These are phyloP conservation scores for Cantharis nigra DNA, from an alignment of 2,888 invertebrate genomes.

Conservation along the genomic window DNA sequence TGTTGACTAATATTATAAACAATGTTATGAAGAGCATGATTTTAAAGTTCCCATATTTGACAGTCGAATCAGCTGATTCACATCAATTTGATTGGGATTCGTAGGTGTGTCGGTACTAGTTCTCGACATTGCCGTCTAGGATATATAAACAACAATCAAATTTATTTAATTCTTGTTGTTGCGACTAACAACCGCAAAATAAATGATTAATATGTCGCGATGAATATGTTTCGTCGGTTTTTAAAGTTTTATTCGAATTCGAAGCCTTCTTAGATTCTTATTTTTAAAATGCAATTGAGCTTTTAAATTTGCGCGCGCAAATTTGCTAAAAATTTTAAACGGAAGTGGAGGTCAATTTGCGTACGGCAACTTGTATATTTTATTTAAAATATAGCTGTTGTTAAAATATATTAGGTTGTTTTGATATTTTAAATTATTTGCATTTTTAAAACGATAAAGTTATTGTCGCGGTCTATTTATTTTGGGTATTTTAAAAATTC, in stretches of 20 bases:
- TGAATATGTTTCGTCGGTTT: background rate
- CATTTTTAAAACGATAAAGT: background rate
- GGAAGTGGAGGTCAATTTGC: conserved; percentile 10
- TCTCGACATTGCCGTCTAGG: background rate
- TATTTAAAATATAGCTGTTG: background rate
- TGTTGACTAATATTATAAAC: background rate
- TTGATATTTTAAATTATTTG: background rate
- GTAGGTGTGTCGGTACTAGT: conserved; percentile 13
- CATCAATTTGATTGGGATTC: conserved; percentile 16
- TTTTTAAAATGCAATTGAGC: background rate
- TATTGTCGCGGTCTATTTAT: background rate
- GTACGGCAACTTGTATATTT: background rate
- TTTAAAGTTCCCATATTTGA: conserved; percentile 9
- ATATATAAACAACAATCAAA: background rate
- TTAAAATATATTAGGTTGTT: background rate
- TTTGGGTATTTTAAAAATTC: background rate
- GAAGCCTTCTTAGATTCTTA: background rate
- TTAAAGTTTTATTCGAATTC: background rate
- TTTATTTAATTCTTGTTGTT: background rate
- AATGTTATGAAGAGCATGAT: conserved; percentile 1
- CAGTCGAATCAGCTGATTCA: conserved; percentile 25
- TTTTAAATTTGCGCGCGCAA: background rate
- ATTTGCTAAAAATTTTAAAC: background rate
- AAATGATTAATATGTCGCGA: background rate
- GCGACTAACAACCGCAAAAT: background rate